Evolutionary conservation across 2,797 vertebrate species (phyloP).

Genomic region (Typhlichthys eigenmanni): DNA sequence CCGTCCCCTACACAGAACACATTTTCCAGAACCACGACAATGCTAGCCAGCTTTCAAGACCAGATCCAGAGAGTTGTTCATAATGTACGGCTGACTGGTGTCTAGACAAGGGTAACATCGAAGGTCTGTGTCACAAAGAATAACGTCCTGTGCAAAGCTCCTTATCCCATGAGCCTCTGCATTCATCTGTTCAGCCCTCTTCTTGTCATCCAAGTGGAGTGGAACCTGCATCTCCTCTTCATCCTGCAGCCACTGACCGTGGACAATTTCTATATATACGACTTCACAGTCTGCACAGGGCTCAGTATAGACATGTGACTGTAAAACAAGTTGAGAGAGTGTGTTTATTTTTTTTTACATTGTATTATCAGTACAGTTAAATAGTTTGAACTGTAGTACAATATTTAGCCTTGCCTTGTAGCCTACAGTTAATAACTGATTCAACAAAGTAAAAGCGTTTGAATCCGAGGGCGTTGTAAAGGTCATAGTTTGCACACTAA

Average conservation of each 20-base stretch:
- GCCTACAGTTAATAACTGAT: too few relatives aligned
- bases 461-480: too few relatives aligned
- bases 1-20: too few relatives aligned
- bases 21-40: too few relatives aligned
- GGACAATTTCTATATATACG: conserved; percentile 41
- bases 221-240: conserved; percentile 3
- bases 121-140: not conserved
- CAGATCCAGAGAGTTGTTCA: not conserved
- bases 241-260: not conserved
- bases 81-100: not conserved
- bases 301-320: not conserved
- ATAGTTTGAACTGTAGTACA: too few relatives aligned
- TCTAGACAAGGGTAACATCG: not conserved
- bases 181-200: not conserved
- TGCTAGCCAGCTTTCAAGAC: conserved; percentile 1
- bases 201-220: conserved; percentile 1
- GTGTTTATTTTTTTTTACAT: not conserved
- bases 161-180: not conserved
- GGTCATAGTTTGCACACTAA: too few relatives aligned
- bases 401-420: too few relatives aligned
- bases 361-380: too few relatives aligned
- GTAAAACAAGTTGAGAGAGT: not conserved
- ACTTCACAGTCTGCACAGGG: conserved; percentile 31
- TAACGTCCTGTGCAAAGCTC: not conserved
- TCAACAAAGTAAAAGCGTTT: not conserved